Percentiles rank a stretch among this genome's conserved stretches.
These are phyloP conservation scores for Mobula birostris DNA, from an alignment of 2,113 vertebrate genomes.

Conservation along the genomic window DNA sequence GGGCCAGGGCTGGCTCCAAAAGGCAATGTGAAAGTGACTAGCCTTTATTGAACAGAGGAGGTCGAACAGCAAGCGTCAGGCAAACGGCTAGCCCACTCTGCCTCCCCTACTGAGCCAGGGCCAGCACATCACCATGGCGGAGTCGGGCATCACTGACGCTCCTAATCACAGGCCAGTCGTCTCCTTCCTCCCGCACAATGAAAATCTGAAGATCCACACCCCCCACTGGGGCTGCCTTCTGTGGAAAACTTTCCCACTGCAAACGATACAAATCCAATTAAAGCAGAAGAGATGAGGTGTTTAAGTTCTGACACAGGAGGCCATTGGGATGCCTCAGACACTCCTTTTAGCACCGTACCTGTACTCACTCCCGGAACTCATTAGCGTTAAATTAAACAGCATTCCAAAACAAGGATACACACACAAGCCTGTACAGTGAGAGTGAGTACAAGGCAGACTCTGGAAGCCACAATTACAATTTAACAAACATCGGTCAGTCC, in stretches of 20 bases:
- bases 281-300: neutral
- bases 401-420: neutral
- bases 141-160: neutral
- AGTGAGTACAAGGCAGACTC: neutral
- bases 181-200: neutral
- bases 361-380: neutral
- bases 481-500: neutral
- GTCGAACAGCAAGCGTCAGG: neutral
- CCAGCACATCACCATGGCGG: neutral
- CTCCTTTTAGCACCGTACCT: neutral
- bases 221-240: neutral
- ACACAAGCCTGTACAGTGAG: neutral
- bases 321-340: neutral
- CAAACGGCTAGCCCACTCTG: no score
- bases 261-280: neutral
- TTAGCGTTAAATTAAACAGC: conserved; percentile 31
- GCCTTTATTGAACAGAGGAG: neutral
- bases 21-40: neutral
- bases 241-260: neutral
- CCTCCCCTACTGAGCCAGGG: neutral
- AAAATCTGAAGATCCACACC: neutral
- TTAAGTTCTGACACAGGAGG: neutral
- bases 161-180: neutral
- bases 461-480: neutral
- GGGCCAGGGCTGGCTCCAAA: neutral